Conservation (phyloP, 2,888 invertebrate species). For the Melinopterus prodromus region DNA sequence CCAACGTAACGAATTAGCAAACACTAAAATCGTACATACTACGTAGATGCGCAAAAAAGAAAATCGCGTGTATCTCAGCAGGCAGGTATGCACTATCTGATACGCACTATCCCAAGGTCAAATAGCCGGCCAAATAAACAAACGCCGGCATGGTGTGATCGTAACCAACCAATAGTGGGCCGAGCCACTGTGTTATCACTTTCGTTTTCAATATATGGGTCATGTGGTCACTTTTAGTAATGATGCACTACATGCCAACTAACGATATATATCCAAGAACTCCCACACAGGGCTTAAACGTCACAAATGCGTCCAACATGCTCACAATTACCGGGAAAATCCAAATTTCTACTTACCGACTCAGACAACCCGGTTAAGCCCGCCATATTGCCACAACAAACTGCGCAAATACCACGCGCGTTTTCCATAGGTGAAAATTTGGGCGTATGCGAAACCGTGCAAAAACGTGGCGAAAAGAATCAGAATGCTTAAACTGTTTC, state of each 20-base stretch:
- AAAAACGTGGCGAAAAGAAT: neutral
- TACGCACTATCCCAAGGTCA: constrained; percentile 37
- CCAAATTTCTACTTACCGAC: constrained; percentile 51
- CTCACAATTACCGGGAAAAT: constrained; percentile 16
- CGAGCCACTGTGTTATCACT: constrained; percentile 27
- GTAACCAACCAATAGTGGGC: constrained; percentile 16
- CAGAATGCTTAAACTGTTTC: neutral
- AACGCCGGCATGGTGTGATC: constrained; percentile 22
- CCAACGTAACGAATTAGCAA: neutral
- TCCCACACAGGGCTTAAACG: neutral
- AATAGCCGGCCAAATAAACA: constrained; percentile 31
- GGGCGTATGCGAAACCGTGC: neutral
- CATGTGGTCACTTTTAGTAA: neutral
- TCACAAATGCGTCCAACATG: neutral
- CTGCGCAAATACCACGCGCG: constrained; percentile 44
- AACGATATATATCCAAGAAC: neutral
- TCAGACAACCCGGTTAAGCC: constrained; percentile 53
- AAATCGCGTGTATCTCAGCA: neutral
- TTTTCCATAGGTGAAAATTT: constrained; percentile 6
- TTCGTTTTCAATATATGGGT: constrained; percentile 31
- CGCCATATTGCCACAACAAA: constrained; percentile 56
- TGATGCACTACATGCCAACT: neutral
- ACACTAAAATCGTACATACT: neutral
- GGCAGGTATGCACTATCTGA: constrained; percentile 23
- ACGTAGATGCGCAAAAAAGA: constrained; percentile 9